Conservation (phyloP, 2,888 invertebrate species). For the Polyommatus icarus region DNA sequence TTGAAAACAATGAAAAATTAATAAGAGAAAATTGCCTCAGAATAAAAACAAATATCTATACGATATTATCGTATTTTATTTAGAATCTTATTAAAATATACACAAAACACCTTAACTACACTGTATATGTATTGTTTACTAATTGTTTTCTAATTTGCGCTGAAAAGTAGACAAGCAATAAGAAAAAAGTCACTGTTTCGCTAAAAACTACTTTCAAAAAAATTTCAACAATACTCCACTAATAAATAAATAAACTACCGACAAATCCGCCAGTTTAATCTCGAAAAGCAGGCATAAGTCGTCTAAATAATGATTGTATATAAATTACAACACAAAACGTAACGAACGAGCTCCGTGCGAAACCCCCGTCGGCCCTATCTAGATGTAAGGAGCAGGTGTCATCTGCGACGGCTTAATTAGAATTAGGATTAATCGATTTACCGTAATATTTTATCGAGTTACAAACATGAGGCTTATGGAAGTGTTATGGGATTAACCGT, state of each 20-base stretch:
- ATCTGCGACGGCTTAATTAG: slow-evolving; percentile 43
- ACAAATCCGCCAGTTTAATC: too few relatives aligned
- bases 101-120: too few relatives aligned
- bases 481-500: slow-evolving; percentile 17
- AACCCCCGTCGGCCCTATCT: slow-evolving; percentile 41
- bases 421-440: slow-evolving; percentile 41
- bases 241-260: too few relatives aligned
- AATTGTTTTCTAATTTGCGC: too few relatives aligned
- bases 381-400: slow-evolving; percentile 44
- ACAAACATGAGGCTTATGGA: slow-evolving; percentile 31
- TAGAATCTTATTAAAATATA: too few relatives aligned
- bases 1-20: background rate
- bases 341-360: slow-evolving; percentile 35
- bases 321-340: slow-evolving; percentile 33
- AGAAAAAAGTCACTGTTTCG: too few relatives aligned
- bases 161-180: too few relatives aligned
- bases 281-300: background rate
- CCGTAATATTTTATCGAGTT: slow-evolving; percentile 38
- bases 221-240: too few relatives aligned
- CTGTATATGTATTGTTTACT: too few relatives aligned
- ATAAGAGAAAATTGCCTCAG: background rate
- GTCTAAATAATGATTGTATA: background rate
- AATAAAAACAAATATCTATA: background rate
- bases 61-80: background rate
- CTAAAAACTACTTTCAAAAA: too few relatives aligned